Conservation (phyloP, 1,140 invertebrate species). For the Meloidogyne chitwoodi region DNA sequence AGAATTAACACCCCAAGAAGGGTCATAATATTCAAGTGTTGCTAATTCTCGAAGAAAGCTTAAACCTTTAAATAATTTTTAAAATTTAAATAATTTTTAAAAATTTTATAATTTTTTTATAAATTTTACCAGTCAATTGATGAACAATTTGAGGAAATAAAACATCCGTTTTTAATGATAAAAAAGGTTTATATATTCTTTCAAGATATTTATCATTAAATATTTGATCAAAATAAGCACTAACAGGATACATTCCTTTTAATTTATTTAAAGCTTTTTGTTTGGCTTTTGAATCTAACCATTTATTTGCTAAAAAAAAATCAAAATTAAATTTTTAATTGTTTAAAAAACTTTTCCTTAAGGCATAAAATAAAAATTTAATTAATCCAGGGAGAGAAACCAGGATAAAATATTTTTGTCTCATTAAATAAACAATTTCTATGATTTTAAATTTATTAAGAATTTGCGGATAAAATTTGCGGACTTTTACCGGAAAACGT, state of each 20-base stretch:
- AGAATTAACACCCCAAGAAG: neutral
- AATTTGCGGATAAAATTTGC: too few species aligned
- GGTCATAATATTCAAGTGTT: neutral
- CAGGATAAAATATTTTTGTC: too few species aligned
- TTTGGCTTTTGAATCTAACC: neutral
- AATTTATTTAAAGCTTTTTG: constrained; percentile 7
- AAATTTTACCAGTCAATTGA: neutral
- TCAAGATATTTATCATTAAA: neutral
- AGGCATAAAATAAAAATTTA: too few species aligned
- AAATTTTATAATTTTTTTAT: neutral
- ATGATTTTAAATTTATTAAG: too few species aligned
- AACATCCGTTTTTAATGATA: neutral
- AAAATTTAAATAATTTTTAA: too few species aligned
- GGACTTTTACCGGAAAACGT: too few species aligned
- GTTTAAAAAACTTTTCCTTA: too few species aligned
- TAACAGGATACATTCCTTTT: neutral
- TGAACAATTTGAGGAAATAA: neutral
- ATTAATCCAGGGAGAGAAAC: too few species aligned
- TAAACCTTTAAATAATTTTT: neutral
- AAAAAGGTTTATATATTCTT: neutral
- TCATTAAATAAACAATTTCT: too few species aligned
- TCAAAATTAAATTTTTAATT: neutral
- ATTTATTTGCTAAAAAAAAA: neutral
- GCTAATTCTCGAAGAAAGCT: neutral
- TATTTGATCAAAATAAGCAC: constrained; percentile 3